Percentiles rank a stretch among this genome's conserved stretches.
These are phyloP conservation scores for Agapornis canus DNA, from an alignment of 2,797 vertebrate genomes.

Conservation along the genomic window DNA sequence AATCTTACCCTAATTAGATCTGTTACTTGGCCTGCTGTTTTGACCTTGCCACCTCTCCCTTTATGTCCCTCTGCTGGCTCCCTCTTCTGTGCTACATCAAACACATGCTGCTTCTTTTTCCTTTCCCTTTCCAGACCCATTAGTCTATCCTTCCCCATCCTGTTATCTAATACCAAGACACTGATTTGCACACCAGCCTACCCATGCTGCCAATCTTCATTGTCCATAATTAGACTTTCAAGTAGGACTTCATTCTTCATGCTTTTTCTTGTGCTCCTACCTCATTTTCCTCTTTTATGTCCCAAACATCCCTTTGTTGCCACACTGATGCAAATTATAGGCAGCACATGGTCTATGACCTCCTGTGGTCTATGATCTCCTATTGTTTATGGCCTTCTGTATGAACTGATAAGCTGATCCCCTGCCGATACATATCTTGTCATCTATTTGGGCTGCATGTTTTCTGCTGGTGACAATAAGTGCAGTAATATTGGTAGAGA, in stretches of 20 bases:
- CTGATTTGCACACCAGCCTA: background rate
- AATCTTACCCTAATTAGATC: background rate
- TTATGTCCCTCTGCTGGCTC: background rate
- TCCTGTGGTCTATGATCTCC: background rate
- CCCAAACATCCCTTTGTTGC: background rate
- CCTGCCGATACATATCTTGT: background rate
- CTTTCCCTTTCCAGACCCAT: background rate
- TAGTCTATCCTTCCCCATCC: background rate
- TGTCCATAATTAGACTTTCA: background rate
- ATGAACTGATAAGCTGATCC: background rate
- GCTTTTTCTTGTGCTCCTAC: background rate
- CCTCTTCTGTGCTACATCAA: background rate
- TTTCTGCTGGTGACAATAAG: background rate
- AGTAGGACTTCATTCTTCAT: background rate
- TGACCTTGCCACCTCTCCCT: background rate
- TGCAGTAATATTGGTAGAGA: background rate
- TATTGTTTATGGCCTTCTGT: background rate
- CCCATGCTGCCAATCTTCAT: background rate
- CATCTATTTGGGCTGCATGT: accelerated
- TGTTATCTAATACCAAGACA: background rate
- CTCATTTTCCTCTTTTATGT: background rate
- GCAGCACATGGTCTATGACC: background rate
- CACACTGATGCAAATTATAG: background rate
- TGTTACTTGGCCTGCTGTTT: background rate
- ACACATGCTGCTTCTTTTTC: background rate